Evolutionary conservation across 2,113 vertebrate species (phyloP).

Genomic region (Otis tarda): DNA sequence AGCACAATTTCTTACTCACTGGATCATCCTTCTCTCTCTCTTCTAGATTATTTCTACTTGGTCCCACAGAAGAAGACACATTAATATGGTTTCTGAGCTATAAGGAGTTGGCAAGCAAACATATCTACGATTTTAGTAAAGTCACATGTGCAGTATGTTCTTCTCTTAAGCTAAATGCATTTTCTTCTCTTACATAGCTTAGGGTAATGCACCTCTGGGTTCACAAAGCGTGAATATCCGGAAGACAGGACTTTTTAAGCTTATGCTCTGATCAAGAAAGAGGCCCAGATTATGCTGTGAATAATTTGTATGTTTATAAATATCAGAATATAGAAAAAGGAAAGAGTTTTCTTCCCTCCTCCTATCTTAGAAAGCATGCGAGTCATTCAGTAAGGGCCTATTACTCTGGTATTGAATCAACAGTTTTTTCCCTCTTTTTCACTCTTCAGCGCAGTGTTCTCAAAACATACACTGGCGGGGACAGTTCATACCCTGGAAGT

Average conservation of each 20-base stretch:
- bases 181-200: not conserved
- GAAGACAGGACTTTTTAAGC: not conserved
- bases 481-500: constrained; percentile 12
- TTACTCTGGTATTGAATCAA: not conserved
- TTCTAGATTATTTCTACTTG: not conserved
- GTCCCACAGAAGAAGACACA: not conserved
- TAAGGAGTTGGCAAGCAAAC: not conserved
- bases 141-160: fast-evolving
- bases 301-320: not conserved
- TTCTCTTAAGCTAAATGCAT: not conserved
- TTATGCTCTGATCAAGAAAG: not conserved
- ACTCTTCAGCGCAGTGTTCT: not conserved
- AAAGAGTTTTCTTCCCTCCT: not conserved
- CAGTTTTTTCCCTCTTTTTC: not conserved
- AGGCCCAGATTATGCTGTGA: not conserved
- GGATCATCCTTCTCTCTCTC: not conserved
- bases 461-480: not conserved
- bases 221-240: not conserved
- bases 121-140: not conserved
- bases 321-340: not conserved
- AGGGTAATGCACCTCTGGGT: not conserved
- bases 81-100: not conserved
- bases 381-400: not conserved
- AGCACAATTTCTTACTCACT: not conserved
- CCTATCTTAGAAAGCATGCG: not conserved